These are phyloP conservation scores for Mastomys natalensis DNA, from an alignment of 2,113 vertebrate species.

Conservation along the genomic window DNA sequence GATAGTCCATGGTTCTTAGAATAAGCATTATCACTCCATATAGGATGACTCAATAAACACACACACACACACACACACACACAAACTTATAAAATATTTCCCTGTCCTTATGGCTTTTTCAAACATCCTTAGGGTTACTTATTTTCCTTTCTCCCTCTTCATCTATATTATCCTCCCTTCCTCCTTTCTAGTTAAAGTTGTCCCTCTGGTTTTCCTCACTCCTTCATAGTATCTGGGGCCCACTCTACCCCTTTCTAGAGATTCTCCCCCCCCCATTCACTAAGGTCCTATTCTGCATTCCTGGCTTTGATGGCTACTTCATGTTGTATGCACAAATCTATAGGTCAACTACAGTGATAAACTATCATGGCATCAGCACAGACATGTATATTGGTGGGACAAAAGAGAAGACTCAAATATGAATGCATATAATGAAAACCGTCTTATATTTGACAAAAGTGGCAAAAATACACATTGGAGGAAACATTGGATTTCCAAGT, in stretches of 20 bases:
- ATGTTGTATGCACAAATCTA: not conserved
- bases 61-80: not conserved
- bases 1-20: not conserved
- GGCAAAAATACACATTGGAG: not conserved
- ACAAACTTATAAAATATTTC: not conserved
- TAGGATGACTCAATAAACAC: not conserved
- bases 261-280: not conserved
- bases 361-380: not conserved
- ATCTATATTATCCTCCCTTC: not conserved
- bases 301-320: not conserved
- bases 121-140: not conserved
- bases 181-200: not conserved
- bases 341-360: not conserved
- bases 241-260: not conserved
- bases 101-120: not conserved
- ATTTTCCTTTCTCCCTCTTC: not conserved
- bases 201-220: not conserved
- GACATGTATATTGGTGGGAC: not conserved
- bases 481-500: not conserved
- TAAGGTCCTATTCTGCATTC: too few relatives aligned
- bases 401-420: not conserved
- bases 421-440: not conserved
- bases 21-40: not conserved
- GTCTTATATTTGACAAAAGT: not conserved
- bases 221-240: not conserved